phyloP scores from a whole-genome alignment of 2,797 vertebrate genomes.

The Hydrolagus colliei region DNA sequence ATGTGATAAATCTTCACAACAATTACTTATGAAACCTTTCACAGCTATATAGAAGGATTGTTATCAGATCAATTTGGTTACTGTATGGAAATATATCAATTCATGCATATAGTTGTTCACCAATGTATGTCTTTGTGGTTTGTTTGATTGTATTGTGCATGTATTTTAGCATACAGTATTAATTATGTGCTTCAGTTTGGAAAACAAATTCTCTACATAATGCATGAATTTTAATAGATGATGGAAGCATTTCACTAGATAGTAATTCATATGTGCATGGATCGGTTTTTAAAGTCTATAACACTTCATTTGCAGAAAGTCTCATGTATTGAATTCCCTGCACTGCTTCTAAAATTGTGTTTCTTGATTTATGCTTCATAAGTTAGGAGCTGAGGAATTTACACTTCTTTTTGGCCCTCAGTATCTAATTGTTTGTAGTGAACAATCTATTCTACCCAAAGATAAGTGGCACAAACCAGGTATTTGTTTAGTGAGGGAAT shows the following conservation, averaged over 20 bases:
- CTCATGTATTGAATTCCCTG: background rate
- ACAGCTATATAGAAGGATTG: no score
- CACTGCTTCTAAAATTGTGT: background rate
- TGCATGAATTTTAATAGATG: background rate
- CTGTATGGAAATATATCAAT: no score
- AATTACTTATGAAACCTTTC: no score
- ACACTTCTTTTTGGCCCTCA: background rate
- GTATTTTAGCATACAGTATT: no score
- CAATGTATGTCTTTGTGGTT: no score
- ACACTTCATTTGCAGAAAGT: background rate
- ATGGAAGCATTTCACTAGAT: background rate
- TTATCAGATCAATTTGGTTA: no score
- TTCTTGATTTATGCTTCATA: background rate
- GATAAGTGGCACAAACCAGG: background rate
- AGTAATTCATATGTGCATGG: background rate
- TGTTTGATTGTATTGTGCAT: no score
- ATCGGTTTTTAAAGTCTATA: background rate
- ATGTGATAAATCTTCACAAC: no score
- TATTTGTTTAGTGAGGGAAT: background rate
- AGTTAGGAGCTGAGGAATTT: background rate
- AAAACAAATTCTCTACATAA: background rate
- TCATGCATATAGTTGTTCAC: no score
- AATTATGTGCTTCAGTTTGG: no score
- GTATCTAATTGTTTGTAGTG: background rate
- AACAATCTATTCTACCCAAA: background rate